Evolutionary conservation across 35 echinoderm and acorn worm genomes (phyloP), one percentile per base, ranked within the genome.

Genomic region (Lytechinus pictus): DNA sequence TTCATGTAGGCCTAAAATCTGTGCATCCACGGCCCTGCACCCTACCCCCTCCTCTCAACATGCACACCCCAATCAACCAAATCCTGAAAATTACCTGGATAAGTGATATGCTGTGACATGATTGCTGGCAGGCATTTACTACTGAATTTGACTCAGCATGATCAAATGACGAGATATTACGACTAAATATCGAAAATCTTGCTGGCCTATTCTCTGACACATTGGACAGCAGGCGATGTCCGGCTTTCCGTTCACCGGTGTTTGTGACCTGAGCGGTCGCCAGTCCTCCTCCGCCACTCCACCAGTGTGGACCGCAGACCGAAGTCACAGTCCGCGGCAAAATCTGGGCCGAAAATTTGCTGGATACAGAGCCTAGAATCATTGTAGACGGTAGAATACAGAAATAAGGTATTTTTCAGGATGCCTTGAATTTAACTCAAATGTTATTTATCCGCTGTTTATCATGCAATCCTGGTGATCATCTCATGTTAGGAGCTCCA

Each of bases 271-370:
- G 16, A 79, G n/a, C 8, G 4, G 66, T 6, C 12, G 66, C 66
- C 21, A 79, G 6, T 79, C 66, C 66, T n/a, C 66, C 66, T n/a
- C 66, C 19, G 21, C n/a, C 19, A 24, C 66, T 79, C 19, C 66
- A n/a, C 19, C 66, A 79, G 19, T 79, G 66, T 24, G 66, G 19
- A 24, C 66, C 66, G 66, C 6, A 6, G 16, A n/a, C 66, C 16
- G 19, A 79, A 24, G 6, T 7, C 66, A 79, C 66, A 3, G 61
- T 79, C 8, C 66, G 66, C 14, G 66, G 66, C 66, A 79, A 79
- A 79, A 79, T 79, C n/a, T 79, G 66, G 19, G 66, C 66, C 19
- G 66, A 79, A 79, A 79, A 79, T 79, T 79, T 79, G 66, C 66
- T 24, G 16, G 66, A 79, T 7, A 79, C n/a, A 79, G 66, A 16